Evolutionary conservation across 2,888 invertebrate genomes (phyloP).

Genomic region (Epinotia demarniana): DNA sequence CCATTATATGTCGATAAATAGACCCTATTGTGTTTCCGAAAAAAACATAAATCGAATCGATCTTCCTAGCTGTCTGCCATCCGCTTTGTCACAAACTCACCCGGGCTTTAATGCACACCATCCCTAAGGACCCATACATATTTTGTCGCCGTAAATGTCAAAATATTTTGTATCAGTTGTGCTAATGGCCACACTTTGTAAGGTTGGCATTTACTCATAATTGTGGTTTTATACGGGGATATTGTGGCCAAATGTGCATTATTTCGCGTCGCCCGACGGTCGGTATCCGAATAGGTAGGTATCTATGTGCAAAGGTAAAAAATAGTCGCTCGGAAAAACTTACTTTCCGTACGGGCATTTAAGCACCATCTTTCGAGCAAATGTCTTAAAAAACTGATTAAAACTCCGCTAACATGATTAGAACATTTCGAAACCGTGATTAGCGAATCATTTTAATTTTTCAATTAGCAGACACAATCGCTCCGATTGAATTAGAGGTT

Average conservation of each 20-base stretch:
- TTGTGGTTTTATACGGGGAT: conserved; percentile 71
- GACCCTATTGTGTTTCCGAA: conserved; percentile 74
- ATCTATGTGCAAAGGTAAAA: background rate
- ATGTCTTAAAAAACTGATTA: conserved; percentile 47
- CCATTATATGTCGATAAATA: conserved; percentile 82
- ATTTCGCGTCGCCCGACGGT: conserved; percentile 49
- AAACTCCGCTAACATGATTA: conserved; percentile 46
- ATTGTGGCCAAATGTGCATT: conserved; percentile 73
- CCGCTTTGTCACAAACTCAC: conserved; percentile 67
- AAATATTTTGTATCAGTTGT: conserved; percentile 82
- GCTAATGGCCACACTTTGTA: conserved; percentile 76
- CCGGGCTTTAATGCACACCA: conserved; percentile 63
- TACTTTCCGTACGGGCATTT: background rate
- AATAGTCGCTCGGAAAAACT: background rate
- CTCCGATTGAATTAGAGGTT: conserved; percentile 70
- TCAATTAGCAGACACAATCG: conserved; percentile 61
- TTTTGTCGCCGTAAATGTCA: conserved; percentile 76
- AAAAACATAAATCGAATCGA: conserved; percentile 84
- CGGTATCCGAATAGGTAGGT: background rate
- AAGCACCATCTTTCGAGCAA: background rate
- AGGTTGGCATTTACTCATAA: conserved; percentile 72
- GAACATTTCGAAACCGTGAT: conserved; percentile 50
- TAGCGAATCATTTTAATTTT: conserved; percentile 57
- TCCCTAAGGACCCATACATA: conserved; percentile 78
- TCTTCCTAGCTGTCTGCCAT: conserved; percentile 77